Conservation (phyloP, 2,797 vertebrate genomes). For the Ataeniobius toweri region DNA sequence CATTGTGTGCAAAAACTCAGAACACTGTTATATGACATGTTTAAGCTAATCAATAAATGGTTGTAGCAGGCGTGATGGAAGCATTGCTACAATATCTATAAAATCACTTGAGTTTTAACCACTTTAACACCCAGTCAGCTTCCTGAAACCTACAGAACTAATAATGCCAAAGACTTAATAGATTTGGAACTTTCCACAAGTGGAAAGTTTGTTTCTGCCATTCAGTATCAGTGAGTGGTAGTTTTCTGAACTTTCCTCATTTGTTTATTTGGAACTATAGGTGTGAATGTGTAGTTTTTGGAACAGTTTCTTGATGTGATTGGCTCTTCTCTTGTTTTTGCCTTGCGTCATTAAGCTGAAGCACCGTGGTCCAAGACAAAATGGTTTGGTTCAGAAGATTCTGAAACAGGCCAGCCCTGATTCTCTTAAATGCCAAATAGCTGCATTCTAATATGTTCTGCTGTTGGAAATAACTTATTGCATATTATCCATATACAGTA, state of each 20-base stretch:
- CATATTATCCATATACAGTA: neutral
- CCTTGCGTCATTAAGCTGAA: neutral
- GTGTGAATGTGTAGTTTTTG: neutral
- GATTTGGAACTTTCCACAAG: neutral
- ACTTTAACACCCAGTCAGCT: neutral
- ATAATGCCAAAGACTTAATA: neutral
- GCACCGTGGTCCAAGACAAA: neutral
- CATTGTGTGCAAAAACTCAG: neutral
- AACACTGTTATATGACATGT: neutral
- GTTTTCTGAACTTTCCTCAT: neutral
- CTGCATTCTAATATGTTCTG: neutral
- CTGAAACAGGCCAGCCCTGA: neutral
- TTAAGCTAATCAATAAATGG: neutral
- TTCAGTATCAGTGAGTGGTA: neutral
- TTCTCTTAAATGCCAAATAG: neutral
- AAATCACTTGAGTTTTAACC: neutral
- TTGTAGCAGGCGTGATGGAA: neutral
- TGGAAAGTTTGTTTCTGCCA: neutral
- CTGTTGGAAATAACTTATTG: neutral
- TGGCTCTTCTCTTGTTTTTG: neutral
- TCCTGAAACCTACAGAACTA: neutral
- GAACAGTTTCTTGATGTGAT: neutral
- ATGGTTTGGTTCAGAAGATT: neutral
- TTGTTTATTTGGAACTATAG: neutral
- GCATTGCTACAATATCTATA: neutral